Conservation (phyloP, 2,797 vertebrate species). For the Pseudochirops corinnae region DNA sequence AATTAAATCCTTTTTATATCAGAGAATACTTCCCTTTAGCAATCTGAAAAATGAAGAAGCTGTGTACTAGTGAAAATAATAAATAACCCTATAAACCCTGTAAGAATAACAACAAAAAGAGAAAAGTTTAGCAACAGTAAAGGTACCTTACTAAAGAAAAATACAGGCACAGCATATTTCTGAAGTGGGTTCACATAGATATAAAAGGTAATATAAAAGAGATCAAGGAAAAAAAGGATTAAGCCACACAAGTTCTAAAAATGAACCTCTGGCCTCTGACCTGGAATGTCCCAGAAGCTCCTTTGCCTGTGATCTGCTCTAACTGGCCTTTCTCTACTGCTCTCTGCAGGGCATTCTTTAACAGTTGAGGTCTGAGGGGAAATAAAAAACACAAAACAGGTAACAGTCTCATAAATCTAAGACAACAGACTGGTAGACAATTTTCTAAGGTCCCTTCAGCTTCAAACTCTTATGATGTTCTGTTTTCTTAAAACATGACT, state of each 20-base stretch:
- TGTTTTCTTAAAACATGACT: slow-evolving; percentile 53
- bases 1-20: slow-evolving; percentile 19
- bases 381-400: slow-evolving; percentile 62
- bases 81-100: slow-evolving; percentile 47
- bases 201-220: background rate
- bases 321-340: slow-evolving; percentile 96
- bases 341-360: slow-evolving; percentile 94
- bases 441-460: slow-evolving; percentile 31
- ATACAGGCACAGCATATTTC: slow-evolving; percentile 19
- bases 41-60: slow-evolving; percentile 56
- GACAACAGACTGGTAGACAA: slow-evolving; percentile 64
- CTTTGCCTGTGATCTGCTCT: slow-evolving; percentile 98
- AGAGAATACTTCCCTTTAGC: slow-evolving; percentile 37
- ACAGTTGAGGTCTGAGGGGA: slow-evolving; percentile 91
- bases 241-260: background rate
- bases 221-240: slow-evolving; percentile 15
- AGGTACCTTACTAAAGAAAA: slow-evolving; percentile 14
- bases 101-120: slow-evolving; percentile 47
- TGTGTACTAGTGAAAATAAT: slow-evolving; percentile 16
- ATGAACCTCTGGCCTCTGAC: slow-evolving; percentile 82
- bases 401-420: slow-evolving; percentile 73
- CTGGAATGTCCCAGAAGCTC: slow-evolving; percentile 98
- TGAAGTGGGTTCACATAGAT: slow-evolving; percentile 9
- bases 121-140: slow-evolving; percentile 27
- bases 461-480: slow-evolving; percentile 13